phyloP scores from a whole-genome alignment of 2,797 vertebrate genomes.

The Carcharodon carcharias region DNA sequence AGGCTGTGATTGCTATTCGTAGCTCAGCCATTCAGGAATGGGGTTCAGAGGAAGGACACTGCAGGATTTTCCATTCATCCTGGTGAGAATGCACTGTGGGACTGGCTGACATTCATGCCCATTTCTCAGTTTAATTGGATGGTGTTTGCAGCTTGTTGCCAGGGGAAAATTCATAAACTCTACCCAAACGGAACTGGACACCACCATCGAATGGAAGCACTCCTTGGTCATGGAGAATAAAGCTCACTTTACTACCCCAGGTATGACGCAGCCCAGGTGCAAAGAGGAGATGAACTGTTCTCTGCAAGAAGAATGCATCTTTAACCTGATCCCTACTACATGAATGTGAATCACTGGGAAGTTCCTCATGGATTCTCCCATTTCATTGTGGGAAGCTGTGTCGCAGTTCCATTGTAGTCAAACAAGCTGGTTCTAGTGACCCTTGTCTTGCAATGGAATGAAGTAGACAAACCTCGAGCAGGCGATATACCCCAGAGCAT shows the following conservation, averaged over 20 bases:
- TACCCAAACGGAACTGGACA: not conserved
- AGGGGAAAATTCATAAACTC: not conserved
- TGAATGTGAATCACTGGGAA: not conserved
- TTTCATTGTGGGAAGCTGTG: not conserved
- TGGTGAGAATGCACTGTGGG: not conserved
- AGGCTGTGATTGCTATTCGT: not conserved
- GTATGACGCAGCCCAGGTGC: not conserved
- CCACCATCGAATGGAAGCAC: not conserved
- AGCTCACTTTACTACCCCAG: not conserved
- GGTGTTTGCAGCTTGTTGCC: not conserved
- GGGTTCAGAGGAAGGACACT: not conserved
- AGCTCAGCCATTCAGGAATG: not conserved
- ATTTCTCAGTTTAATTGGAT: not conserved
- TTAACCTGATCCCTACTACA: too few relatives aligned
- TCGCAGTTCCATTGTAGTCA: not conserved
- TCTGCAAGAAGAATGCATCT: not conserved
- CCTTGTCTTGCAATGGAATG: not conserved
- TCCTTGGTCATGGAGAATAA: not conserved
- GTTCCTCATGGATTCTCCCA: not conserved
- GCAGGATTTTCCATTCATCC: not conserved
- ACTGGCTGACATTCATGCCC: not conserved
- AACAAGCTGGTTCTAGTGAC: not conserved
- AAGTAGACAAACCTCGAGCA: conserved; percentile 57
- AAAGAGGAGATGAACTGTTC: not conserved
- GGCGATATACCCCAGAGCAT: conserved; percentile 61